Evolutionary conservation across 2,888 invertebrate genomes (phyloP).

Genomic region (Hybos culiciformis): DNA sequence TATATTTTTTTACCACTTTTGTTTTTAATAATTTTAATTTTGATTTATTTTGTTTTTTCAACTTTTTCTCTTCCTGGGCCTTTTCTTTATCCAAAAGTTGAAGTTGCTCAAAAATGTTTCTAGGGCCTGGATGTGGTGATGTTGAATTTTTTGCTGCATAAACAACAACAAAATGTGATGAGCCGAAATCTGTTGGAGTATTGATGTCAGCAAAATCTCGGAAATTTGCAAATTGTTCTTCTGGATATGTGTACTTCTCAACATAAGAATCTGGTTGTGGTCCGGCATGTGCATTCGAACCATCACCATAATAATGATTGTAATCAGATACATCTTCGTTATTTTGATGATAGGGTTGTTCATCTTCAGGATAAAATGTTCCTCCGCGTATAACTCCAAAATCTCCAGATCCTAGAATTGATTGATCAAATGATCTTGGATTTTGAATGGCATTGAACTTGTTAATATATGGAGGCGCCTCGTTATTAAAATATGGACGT

Average conservation of each 20-base stretch:
- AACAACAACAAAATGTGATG: constrained; percentile 70
- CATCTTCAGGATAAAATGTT: constrained; percentile 67
- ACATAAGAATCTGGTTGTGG: constrained; percentile 51
- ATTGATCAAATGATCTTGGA: constrained; percentile 40
- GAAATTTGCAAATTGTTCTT: constrained; percentile 80
- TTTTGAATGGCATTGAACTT: constrained; percentile 16
- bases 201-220: constrained; percentile 84
- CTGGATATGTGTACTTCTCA: constrained; percentile 53
- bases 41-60: constrained; percentile 39
- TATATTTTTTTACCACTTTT: constrained; percentile 40
- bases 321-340: constrained; percentile 42
- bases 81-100: constrained; percentile 53
- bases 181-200: constrained; percentile 64
- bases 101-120: constrained; percentile 71
- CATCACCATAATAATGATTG: constrained; percentile 39
- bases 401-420: constrained; percentile 67
- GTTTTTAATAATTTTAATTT: constrained; percentile 50
- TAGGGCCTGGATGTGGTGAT: constrained; percentile 40
- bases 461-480: constrained; percentile 31
- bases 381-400: constrained; percentile 78
- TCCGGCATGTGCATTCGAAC: constrained; percentile 54
- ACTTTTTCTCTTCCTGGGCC: constrained; percentile 27
- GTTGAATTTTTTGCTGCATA: constrained; percentile 70
- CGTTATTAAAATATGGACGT: constrained; percentile 44
- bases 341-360: constrained; percentile 43